These are phyloP conservation scores for Copidosoma floridanum DNA, from an alignment of 1,140 invertebrate species.

Conservation along the genomic window DNA sequence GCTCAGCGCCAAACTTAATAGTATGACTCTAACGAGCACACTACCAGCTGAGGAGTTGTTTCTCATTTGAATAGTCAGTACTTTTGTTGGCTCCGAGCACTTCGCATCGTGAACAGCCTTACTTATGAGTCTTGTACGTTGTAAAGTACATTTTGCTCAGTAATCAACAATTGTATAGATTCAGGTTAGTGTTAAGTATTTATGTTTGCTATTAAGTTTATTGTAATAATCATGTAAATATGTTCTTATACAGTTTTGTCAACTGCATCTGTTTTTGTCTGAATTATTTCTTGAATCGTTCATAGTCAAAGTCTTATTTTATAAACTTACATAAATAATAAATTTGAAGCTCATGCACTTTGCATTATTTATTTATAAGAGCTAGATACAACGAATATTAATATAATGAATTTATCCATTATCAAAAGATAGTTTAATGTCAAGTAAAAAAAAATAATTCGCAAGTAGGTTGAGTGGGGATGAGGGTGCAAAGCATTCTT, in stretches of 20 bases:
- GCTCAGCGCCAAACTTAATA: not conserved
- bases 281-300: not conserved
- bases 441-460: too few species aligned
- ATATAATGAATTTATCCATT: too few species aligned
- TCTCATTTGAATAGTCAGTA: not conserved
- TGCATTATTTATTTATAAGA: too few species aligned
- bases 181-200: too few species aligned
- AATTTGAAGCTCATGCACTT: too few species aligned
- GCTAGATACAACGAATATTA: too few species aligned
- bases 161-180: not conserved
- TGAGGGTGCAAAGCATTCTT: too few species aligned
- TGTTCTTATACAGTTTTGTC: not conserved
- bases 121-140: not conserved
- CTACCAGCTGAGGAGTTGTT: not conserved
- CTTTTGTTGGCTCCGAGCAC: not conserved
- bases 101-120: not conserved
- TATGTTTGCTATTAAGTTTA: not conserved
- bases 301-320: not conserved
- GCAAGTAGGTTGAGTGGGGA: too few species aligned
- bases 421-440: too few species aligned
- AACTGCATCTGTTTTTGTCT: not conserved
- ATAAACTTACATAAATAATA: not conserved
- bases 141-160: not conserved
- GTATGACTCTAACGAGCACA: not conserved
- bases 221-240: not conserved